phyloP scores from a whole-genome alignment of 2,888 invertebrate genomes.

The Dromius quadrimaculatus region DNA sequence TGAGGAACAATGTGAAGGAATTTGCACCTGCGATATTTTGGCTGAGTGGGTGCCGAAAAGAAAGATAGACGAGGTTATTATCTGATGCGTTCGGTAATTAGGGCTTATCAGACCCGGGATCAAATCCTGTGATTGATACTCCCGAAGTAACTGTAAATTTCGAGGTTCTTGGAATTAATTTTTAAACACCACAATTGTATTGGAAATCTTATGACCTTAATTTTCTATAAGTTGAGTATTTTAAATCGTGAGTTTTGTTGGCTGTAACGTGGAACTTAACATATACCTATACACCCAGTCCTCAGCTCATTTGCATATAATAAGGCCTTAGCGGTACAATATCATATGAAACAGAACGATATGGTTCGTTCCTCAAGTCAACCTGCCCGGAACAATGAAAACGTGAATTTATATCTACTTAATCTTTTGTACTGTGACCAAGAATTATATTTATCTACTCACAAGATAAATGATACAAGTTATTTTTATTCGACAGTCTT shows the following conservation, averaged over 20 bases:
- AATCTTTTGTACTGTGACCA: no score
- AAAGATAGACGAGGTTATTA: slow-evolving; percentile 24
- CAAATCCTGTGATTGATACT: slow-evolving; percentile 25
- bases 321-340: slow-evolving; percentile 18
- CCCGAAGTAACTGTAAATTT: slow-evolving; percentile 17
- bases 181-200: no score
- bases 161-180: slow-evolving; percentile 8
- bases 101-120: slow-evolving; percentile 30
- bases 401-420: no score
- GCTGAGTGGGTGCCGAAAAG: slow-evolving; percentile 34
- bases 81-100: slow-evolving; percentile 47
- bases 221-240: slow-evolving; percentile 1
- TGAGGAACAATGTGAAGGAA: slow-evolving; percentile 18
- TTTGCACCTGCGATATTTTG: slow-evolving; percentile 30
- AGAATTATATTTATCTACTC: no score
- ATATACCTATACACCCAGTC: slow-evolving; percentile 21
- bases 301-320: slow-evolving; percentile 33
- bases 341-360: no score
- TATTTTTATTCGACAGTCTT: no score
- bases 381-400: no score
- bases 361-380: no score
- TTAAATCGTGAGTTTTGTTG: slow-evolving; percentile 23
- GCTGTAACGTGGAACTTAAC: slow-evolving; percentile 21
- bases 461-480: no score
- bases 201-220: no score